Evolutionary conservation across 2,888 invertebrate genomes (phyloP).

Genomic region (Incurvaria masculella): DNA sequence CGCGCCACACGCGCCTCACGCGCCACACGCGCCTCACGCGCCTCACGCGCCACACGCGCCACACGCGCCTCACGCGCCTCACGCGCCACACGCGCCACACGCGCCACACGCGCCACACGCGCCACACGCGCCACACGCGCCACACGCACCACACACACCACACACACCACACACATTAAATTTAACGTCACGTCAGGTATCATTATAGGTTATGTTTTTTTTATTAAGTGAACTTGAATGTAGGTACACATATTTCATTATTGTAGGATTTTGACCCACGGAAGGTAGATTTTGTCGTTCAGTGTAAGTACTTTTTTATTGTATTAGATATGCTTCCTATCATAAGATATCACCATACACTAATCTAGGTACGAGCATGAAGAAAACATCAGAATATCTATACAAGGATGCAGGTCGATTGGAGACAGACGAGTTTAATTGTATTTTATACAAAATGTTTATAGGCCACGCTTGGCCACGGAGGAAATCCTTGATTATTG

Average conservation of each 20-base stretch:
- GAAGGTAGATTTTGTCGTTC: not conserved
- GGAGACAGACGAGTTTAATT: slow-evolving; percentile 21
- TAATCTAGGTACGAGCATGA: not conserved
- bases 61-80: too few species aligned
- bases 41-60: slow-evolving; percentile 5
- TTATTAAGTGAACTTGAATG: too few species aligned
- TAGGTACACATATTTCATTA: not conserved
- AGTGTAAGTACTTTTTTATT: not conserved
- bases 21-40: not conserved
- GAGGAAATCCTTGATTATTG: slow-evolving; percentile 53
- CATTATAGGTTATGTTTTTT: too few species aligned
- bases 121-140: slow-evolving; percentile 9
- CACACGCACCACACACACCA: slow-evolving; percentile 2
- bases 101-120: slow-evolving; percentile 18
- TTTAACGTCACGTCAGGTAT: not conserved
- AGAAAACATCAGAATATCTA: not conserved
- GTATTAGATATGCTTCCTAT: not conserved
- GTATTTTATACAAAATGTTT: slow-evolving; percentile 51
- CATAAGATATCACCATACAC: not conserved
- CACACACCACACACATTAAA: too few species aligned
- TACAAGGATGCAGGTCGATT: not conserved
- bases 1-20: slow-evolving; percentile 9
- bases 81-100: slow-evolving; percentile 13
- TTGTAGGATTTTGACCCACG: not conserved
- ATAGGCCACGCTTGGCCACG: slow-evolving; percentile 44